Evolutionary conservation across 2,113 vertebrate species (phyloP).

Genomic region (Chaetodon auriga): DNA sequence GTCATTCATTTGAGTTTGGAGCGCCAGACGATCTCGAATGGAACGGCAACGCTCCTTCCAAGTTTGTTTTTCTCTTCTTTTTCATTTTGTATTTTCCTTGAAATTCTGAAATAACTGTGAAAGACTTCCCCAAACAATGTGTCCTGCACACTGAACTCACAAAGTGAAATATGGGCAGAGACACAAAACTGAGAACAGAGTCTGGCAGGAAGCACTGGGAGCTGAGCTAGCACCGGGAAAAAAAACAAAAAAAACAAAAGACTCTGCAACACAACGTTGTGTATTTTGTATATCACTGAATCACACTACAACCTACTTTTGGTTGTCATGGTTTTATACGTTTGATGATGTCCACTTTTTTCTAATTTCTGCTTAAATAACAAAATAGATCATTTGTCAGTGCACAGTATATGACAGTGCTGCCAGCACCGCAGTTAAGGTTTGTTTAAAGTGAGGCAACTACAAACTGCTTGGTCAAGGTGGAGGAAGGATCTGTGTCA

Average conservation of each 20-base stretch:
- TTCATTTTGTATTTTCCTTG: background rate
- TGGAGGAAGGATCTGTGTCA: background rate
- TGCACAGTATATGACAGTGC: background rate
- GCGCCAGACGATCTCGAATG: background rate
- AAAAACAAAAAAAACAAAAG: background rate
- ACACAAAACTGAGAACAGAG: conserved; percentile 50
- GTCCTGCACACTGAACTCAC: conserved; percentile 24
- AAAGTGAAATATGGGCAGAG: conserved; percentile 44
- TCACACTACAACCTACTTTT: conserved; percentile 4
- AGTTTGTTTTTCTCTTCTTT: background rate
- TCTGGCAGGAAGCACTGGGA: conserved; percentile 40
- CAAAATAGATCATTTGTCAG: background rate
- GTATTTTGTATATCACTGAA: conserved; percentile 10
- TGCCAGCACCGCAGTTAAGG: background rate
- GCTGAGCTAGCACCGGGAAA: conserved; percentile 33
- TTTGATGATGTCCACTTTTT: background rate
- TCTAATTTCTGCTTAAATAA: background rate
- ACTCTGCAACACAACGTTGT: conserved; percentile 8
- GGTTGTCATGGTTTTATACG: conserved; percentile 44
- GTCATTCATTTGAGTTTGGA: conserved; percentile 6
- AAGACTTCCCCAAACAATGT: conserved; percentile 48
- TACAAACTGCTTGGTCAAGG: background rate
- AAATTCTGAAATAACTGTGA: conserved; percentile 28
- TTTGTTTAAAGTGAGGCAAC: background rate
- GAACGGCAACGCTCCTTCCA: background rate